Conservation (phyloP, 1,140 invertebrate genomes). For the Dreissena polymorpha region DNA sequence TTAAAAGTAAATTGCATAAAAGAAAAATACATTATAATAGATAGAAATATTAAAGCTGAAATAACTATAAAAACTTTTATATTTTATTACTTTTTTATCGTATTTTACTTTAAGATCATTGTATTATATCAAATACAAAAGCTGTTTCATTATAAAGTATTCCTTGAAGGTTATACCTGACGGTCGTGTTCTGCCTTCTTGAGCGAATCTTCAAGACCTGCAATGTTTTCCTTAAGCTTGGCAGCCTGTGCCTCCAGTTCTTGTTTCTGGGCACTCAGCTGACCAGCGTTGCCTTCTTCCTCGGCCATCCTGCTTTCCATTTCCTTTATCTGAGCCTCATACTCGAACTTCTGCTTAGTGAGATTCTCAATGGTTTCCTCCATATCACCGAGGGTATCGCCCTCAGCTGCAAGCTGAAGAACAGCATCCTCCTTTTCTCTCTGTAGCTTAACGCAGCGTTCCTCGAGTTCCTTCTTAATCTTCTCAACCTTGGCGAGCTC, state of each 20-base stretch:
- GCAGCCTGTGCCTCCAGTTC: conserved; percentile 96
- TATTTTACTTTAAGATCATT: no score
- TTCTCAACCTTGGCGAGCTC: conserved; percentile 96
- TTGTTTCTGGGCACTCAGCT: conserved; percentile 94
- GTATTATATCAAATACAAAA: no score
- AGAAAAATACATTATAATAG: no score
- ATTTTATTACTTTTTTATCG: no score
- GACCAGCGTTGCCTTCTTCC: conserved; percentile 96
- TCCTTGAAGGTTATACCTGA: conserved; percentile 79
- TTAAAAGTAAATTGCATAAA: no score
- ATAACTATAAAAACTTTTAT: no score
- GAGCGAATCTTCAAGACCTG: conserved; percentile 93
- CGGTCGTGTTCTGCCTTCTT: conserved; percentile 95
- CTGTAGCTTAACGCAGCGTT: conserved; percentile 89
- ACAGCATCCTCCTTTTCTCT: conserved; percentile 95
- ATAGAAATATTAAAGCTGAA: no score
- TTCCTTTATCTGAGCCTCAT: conserved; percentile 97
- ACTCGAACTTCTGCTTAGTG: conserved; percentile 95
- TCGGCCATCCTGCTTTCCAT: conserved; percentile 95
- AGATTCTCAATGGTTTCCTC: conserved; percentile 95
- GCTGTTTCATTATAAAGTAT: no score
- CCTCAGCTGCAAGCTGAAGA: conserved; percentile 87
- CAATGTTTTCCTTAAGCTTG: conserved; percentile 96
- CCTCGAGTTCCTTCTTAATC: conserved; percentile 96
- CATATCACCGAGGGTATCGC: conserved; percentile 85